Percentiles rank a stretch among this genome's conserved stretches.
These are phyloP conservation scores for Lytechinus pictus DNA, from an alignment of 35 echinoderm and acorn worm genomes.

Conservation along the genomic window DNA sequence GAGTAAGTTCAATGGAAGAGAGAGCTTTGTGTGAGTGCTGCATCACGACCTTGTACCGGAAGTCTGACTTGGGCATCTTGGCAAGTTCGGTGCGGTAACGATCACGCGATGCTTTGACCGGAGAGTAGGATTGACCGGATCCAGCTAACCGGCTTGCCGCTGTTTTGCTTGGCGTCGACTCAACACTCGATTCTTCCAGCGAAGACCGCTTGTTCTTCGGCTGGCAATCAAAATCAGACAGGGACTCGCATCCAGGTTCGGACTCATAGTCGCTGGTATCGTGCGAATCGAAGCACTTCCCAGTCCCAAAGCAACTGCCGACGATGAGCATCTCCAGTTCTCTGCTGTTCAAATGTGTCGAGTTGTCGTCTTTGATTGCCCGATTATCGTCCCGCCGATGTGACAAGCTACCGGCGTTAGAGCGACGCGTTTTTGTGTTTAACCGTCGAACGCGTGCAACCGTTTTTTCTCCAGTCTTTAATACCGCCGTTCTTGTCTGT, in stretches of 20 bases:
- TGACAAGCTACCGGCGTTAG: neutral
- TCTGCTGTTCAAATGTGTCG: conserved; percentile 28
- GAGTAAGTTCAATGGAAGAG: neutral
- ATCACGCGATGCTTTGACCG: conserved; percentile 26
- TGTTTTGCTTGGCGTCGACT: neutral
- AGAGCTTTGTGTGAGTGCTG: conserved; percentile 40
- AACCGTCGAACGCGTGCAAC: conserved; percentile 23
- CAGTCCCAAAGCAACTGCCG: conserved; percentile 30
- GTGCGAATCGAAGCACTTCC: neutral
- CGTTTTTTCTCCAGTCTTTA: conserved; percentile 26
- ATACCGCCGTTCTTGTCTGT: neutral
- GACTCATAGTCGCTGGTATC: conserved; percentile 48
- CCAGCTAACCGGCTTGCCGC: conserved; percentile 16
- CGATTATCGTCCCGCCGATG: neutral
- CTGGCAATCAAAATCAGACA: conserved; percentile 26
- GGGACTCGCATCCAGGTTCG: neutral
- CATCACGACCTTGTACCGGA: conserved; percentile 27
- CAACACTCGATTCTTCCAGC: neutral
- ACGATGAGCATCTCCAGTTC: conserved; percentile 44
- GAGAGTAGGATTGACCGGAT: conserved; percentile 18
- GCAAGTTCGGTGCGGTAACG: conserved; percentile 8
- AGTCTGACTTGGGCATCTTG: conserved; percentile 47
- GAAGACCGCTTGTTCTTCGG: neutral
- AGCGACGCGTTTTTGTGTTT: conserved; percentile 2
- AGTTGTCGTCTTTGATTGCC: conserved; percentile 35